A percentile compares a stretch with the other conserved stretches of the same genome.
These are phyloP conservation scores for Bombyx mori DNA, from an alignment of 1,140 invertebrate genomes.

Conservation along the genomic window ASM3026992v2 NC_085119.1:7255501-7256000, in stretches of 20 bases:
- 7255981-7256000: too few species aligned
- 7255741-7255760: slow-evolving; percentile 55
- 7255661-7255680: slow-evolving; percentile 53
- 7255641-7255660: slow-evolving; percentile 49
- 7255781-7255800: slow-evolving; percentile 36
- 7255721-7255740: slow-evolving; percentile 66
- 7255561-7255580: too few species aligned
- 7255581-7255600: too few species aligned
- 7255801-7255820: slow-evolving; percentile 47
- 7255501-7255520: too few species aligned
- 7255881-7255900: slow-evolving; percentile 44
- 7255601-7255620: too few species aligned
- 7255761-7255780: slow-evolving; percentile 48
- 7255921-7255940: too few species aligned
- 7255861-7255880: slow-evolving; percentile 25
- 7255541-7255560: too few species aligned
- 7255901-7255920: too few species aligned
- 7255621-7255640: slow-evolving; percentile 25
- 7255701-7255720: slow-evolving; percentile 63
- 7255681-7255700: slow-evolving; percentile 64
- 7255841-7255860: slow-evolving; percentile 54
- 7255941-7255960: too few species aligned
- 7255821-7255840: slow-evolving; percentile 37
- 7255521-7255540: too few species aligned
- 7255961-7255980: too few species aligned